Evolutionary conservation across 2,888 invertebrate species (phyloP).

Genomic region (Eupithecia inturbata): DNA sequence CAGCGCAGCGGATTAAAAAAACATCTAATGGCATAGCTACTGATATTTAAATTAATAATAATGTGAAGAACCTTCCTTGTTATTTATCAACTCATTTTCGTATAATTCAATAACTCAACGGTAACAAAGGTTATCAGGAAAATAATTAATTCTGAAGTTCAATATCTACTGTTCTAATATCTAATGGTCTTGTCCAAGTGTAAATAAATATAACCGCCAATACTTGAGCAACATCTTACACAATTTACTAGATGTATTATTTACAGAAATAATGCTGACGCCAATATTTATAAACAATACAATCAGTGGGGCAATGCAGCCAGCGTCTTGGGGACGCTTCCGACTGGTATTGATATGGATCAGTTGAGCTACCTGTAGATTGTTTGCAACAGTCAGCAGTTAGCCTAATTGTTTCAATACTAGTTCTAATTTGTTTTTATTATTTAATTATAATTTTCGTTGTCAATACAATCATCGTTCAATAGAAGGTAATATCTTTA

Average conservation of each 20-base stretch:
- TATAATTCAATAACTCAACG: not conserved
- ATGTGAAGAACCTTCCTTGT: not conserved
- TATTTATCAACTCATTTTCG: not conserved
- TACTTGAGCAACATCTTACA: not conserved
- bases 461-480: slow-evolving; percentile 3
- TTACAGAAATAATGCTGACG: not conserved
- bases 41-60: not conserved
- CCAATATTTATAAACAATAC: slow-evolving; percentile 11
- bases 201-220: not conserved
- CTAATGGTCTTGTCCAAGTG: not conserved
- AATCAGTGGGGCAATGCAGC: too few relatives aligned
- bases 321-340: too few relatives aligned
- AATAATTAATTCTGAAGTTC: not conserved
- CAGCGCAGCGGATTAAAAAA: not conserved
- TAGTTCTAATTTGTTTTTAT: too few relatives aligned
- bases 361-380: too few relatives aligned
- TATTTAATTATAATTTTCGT: too few relatives aligned
- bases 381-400: too few relatives aligned
- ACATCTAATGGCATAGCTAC: not conserved
- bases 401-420: too few relatives aligned
- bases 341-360: too few relatives aligned
- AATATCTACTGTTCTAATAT: too few relatives aligned
- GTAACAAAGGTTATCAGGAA: not conserved
- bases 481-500: slow-evolving; percentile 20
- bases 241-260: not conserved